Conservation (phyloP, 2,113 vertebrate species). For the Variabilichromis moorii region DNA sequence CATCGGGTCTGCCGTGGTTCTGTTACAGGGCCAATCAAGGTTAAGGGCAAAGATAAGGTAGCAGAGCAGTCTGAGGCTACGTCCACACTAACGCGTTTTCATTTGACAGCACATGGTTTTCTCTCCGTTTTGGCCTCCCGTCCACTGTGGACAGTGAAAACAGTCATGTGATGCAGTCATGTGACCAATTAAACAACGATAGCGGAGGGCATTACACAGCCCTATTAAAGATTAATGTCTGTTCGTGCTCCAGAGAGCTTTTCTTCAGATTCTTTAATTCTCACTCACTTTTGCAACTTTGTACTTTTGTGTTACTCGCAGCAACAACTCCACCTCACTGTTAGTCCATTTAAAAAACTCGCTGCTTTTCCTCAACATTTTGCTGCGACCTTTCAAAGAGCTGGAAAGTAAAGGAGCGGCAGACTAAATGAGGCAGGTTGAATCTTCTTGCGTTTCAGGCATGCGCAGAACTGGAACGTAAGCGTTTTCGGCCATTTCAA, state of each 20-base stretch:
- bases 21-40: neutral
- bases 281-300: neutral
- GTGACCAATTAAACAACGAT: neutral
- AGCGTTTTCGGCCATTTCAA: rapidly evolving
- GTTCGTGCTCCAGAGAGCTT: rapidly evolving
- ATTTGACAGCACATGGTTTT: neutral
- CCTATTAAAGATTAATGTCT: neutral
- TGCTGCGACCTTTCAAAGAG: neutral
- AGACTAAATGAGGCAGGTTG: neutral
- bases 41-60: neutral
- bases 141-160: neutral
- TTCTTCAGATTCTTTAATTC: neutral
- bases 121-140: rapidly evolving
- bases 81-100: rapidly evolving
- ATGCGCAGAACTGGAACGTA: neutral
- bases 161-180: neutral
- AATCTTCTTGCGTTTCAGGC: neutral
- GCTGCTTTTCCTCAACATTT: neutral
- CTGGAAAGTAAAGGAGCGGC: rapidly evolving
- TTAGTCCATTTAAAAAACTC: neutral
- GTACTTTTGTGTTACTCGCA: neutral
- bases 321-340: rapidly evolving
- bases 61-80: neutral
- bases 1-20: neutral
- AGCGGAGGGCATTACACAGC: rapidly evolving